Base-by-base conservation (phyloP, 2,797 vertebrate genomes). In the Passerculus sandwichensis region DNA sequence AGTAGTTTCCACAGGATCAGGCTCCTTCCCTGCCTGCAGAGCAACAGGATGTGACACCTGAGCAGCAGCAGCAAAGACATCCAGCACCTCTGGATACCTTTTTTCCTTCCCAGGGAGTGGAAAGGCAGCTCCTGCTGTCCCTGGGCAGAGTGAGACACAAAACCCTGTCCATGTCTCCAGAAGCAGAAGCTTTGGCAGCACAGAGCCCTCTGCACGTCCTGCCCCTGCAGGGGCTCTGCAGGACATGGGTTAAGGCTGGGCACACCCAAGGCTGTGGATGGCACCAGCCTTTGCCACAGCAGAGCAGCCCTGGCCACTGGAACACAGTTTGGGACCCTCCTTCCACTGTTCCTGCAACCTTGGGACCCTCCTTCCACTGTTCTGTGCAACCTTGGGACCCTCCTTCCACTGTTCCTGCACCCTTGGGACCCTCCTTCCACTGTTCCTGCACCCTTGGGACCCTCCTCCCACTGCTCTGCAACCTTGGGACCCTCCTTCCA, bases 41-140 rank as follows among this genome's bases (percentile, higher is more conserved):
- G n/a, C 0, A 0, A 19, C 40, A 54, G 53, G 51, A 66, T 8
- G n/a, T 5, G 15, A 42, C 65, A 36, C 2, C 19, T 16, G 34
- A 72, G 42, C 12, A 75, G 81, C 40, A 78, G 81, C 40, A 75
- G 73, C 34, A 47, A 44, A 20, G 5, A 29, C 11, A 44, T 3
- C 38, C 67, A 79, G 36, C 44, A 59, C 3, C 59, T 73, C 0
- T 38, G 53, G 61, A 13, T 70, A 44, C 38, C 44, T 32, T 11
- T 4, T 1, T 15, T 44, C 27, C 66, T 64, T 26, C 44, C 61
- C 21, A 45, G 53, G 19, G 38, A 70, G 27, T 9, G 13, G 32
- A 34, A 21, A 1, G 15, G 47, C 42, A 73, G 29, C 50, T 32
- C 21, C 42, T 29, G 11, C 85, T 79, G 59, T 8, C 44, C 36